A percentile compares a stretch with the other conserved stretches of the same genome.
phyloP scores from a whole-genome alignment of 2,113 vertebrate species.

The Scopus umbretta region DNA sequence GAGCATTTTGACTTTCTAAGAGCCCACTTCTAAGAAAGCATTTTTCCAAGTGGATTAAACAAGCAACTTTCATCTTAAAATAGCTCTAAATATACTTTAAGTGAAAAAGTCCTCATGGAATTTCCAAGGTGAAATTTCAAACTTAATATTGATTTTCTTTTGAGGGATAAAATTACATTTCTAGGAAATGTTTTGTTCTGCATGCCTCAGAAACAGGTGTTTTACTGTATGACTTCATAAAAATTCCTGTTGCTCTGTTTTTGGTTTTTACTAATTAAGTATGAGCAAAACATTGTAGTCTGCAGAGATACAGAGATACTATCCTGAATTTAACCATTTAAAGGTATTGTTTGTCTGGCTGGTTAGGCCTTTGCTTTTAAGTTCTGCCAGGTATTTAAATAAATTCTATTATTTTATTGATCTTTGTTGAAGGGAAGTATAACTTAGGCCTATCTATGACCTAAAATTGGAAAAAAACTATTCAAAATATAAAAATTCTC shows the following conservation, averaged over 20 bases:
- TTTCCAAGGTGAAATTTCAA: not conserved
- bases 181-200: not conserved
- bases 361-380: not conserved
- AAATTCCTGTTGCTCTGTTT: not conserved
- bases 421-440: not conserved
- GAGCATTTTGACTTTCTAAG: not conserved
- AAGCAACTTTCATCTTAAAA: not conserved
- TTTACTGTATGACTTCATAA: not conserved
- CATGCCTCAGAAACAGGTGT: not conserved
- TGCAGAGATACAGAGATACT: not conserved
- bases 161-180: not conserved
- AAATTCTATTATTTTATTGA: not conserved
- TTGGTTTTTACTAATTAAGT: not conserved
- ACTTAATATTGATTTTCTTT: not conserved
- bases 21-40: not conserved
- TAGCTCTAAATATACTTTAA: not conserved
- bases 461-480: not conserved
- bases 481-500: not conserved
- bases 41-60: not conserved
- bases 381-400: not conserved
- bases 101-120: not conserved
- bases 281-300: not conserved
- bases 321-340: not conserved
- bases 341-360: not conserved
- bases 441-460: not conserved